phyloP scores from a whole-genome alignment of 2,888 invertebrate genomes.

The Nebria brevicollis region DNA sequence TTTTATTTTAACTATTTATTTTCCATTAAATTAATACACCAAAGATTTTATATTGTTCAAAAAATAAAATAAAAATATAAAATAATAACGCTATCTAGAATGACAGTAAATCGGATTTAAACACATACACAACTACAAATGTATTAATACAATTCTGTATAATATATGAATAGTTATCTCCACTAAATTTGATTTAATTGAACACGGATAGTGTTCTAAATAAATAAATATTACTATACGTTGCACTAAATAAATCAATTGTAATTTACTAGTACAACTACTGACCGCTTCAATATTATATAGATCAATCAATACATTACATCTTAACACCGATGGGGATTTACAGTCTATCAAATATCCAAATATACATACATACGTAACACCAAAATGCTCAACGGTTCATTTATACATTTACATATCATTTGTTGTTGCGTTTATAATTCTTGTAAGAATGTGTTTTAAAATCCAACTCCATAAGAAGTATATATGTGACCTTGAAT shows the following conservation, averaged over 20 bases:
- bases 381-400: no score
- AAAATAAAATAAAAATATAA: no score
- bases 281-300: constrained; percentile 1
- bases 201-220: not conserved
- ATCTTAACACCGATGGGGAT: not conserved
- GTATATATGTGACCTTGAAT: no score
- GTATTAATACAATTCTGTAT: not conserved
- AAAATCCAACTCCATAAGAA: no score
- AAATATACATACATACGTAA: not conserved
- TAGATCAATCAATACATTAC: not conserved
- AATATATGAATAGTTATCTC: not conserved
- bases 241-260: not conserved
- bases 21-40: no score
- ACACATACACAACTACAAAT: not conserved
- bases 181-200: not conserved
- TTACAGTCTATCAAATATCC: not conserved
- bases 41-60: no score
- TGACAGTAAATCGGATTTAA: no score
- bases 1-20: no score
- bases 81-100: no score
- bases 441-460: no score
- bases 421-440: no score
- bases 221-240: not conserved
- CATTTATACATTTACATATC: no score
- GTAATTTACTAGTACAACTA: not conserved